Evolutionary conservation across 2,888 invertebrate species (phyloP).

Genomic region (Strigamia transsilvanica): DNA sequence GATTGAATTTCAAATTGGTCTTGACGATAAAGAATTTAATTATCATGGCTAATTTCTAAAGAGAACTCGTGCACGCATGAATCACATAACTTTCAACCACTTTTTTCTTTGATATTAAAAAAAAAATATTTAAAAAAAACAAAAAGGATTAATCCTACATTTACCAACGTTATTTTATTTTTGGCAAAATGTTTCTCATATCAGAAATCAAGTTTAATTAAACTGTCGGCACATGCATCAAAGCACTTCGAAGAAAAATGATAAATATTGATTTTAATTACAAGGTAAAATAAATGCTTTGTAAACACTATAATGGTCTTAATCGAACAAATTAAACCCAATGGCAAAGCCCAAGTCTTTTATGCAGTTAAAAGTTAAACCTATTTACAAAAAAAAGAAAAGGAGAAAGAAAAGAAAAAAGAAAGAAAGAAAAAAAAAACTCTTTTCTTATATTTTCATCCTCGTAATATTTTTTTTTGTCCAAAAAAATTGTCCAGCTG

Average conservation of each 20-base stretch:
- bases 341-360: not conserved
- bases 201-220: not conserved
- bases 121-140: not conserved
- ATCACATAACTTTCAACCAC: constrained; percentile 20
- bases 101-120: not conserved
- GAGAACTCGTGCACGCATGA: constrained; percentile 26
- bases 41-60: constrained; percentile 43
- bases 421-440: too few relatives aligned
- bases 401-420: too few relatives aligned
- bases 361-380: too few relatives aligned
- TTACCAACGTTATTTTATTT: not conserved
- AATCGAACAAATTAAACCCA: not conserved
- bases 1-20: constrained; percentile 49
- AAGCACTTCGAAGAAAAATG: not conserved
- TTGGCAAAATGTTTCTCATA: not conserved
- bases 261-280: constrained; percentile 30
- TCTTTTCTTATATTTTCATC: not conserved
- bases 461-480: not conserved
- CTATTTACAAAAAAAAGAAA: too few relatives aligned
- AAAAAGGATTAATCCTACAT: constrained; percentile 3
- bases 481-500: constrained; percentile 5
- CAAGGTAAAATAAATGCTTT: not conserved
- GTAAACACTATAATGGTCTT: not conserved
- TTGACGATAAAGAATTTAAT: constrained; percentile 46
- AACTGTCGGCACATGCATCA: not conserved